Evolutionary conservation across 2,113 vertebrate genomes (phyloP).

Genomic region (Poecile atricapillus): DNA sequence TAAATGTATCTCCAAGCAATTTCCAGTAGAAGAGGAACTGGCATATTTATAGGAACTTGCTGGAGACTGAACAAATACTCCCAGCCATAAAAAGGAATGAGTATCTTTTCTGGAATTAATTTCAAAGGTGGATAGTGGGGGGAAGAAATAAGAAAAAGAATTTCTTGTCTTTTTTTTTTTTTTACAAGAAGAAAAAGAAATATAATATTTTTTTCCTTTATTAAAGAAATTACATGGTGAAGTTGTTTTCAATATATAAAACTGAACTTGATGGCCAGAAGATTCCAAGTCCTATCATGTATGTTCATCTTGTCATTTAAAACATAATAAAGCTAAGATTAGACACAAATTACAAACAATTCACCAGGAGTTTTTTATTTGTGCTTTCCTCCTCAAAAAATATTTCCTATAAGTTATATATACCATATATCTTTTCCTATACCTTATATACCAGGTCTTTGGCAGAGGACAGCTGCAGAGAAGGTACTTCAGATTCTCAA

Average conservation of each 20-base stretch:
- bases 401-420: not conserved
- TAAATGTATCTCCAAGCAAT: not conserved
- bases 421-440: not conserved
- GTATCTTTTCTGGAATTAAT: not conserved
- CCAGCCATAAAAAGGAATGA: not conserved
- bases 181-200: not conserved
- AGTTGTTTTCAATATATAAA: not conserved
- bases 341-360: not conserved
- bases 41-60: not conserved
- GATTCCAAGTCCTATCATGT: not conserved
- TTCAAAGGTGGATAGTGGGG: fast-evolving
- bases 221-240: not conserved
- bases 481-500: not conserved
- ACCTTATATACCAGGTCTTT: not conserved
- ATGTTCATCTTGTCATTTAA: not conserved
- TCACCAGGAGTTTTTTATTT: not conserved
- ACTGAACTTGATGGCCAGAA: not conserved
- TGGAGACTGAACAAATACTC: not conserved
- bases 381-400: not conserved
- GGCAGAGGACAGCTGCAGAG: not conserved
- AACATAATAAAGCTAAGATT: not conserved
- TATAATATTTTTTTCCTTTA: not conserved
- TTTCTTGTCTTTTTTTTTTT: no score
- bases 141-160: fast-evolving
- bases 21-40: not conserved